phyloP scores from a whole-genome alignment of 2,888 invertebrate genomes.

The Cecidostiba fungosa region DNA sequence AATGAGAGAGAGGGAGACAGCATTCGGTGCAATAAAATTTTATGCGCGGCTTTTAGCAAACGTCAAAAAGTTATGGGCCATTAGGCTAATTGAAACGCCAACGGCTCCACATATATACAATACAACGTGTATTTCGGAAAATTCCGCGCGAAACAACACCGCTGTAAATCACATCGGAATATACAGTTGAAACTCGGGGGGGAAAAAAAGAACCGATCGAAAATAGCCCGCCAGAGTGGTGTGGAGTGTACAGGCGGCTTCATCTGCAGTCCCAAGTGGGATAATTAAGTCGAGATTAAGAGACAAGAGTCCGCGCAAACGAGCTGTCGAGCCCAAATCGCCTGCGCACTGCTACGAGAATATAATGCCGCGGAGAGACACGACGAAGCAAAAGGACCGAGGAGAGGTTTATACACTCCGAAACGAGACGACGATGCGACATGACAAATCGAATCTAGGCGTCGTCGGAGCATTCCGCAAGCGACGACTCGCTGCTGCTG shows the following conservation, averaged over 20 bases:
- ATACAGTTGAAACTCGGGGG: too few species aligned
- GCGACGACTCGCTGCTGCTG: conserved; percentile 24
- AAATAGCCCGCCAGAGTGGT: not conserved
- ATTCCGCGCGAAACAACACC: conserved; percentile 11
- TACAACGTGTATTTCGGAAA: conserved; percentile 29
- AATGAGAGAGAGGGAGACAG: not conserved
- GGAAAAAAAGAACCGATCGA: conserved; percentile 1
- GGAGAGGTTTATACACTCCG: conserved; percentile 48
- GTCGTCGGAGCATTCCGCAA: not conserved
- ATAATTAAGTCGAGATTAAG: conserved; percentile 61
- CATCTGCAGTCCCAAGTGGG: not conserved
- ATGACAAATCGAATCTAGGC: conserved; percentile 69
- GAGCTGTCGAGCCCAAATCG: not conserved
- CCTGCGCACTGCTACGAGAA: conserved; percentile 11
- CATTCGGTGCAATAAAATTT: conserved; percentile 43
- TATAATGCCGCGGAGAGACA: not conserved
- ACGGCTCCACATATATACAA: not conserved
- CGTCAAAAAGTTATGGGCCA: conserved; percentile 54
- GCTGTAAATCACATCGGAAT: conserved; percentile 36
- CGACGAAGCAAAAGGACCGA: conserved; percentile 51
- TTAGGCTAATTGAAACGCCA: conserved; percentile 28
- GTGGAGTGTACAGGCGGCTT: not conserved
- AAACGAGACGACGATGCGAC: conserved; percentile 58
- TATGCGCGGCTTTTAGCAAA: conserved; percentile 39
- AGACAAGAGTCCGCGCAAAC: conserved; percentile 35